Percentiles rank a stretch among this genome's conserved stretches.
phyloP scores from a whole-genome alignment of 2,113 vertebrate genomes.

The Dicrurus megarhynchus region DNA sequence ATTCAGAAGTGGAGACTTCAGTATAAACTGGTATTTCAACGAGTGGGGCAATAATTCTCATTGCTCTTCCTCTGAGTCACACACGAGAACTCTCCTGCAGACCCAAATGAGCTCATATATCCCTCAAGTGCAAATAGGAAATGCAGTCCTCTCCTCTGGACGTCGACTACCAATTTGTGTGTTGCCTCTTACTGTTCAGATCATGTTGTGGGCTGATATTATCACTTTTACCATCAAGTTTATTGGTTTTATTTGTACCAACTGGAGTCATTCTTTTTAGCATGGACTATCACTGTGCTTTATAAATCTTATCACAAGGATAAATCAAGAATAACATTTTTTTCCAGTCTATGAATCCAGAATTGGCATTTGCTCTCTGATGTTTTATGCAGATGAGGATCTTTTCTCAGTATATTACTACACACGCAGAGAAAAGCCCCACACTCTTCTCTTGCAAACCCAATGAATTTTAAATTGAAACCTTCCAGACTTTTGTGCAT shows the following conservation, averaged over 20 bases:
- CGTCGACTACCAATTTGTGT: background rate
- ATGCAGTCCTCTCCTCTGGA: background rate
- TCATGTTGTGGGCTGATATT: background rate
- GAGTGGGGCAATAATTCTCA: background rate
- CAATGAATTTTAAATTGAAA: conserved; percentile 21
- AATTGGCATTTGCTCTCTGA: conserved; percentile 10
- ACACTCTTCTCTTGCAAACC: background rate
- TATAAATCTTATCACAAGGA: conserved; percentile 25
- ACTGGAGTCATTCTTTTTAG: background rate
- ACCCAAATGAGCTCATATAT: conserved; percentile 7
- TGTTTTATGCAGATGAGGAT: conserved; percentile 15
- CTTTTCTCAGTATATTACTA: background rate
- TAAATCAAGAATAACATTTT: conserved; percentile 32
- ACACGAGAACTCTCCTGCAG: background rate
- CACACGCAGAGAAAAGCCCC: background rate
- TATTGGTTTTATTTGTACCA: conserved; percentile 23
- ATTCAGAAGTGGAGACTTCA: background rate
- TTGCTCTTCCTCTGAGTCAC: background rate
- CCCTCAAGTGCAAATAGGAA: conserved; percentile 5
- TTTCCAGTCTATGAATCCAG: background rate
- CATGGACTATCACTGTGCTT: background rate
- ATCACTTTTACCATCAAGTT: background rate
- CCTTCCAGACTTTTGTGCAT: background rate
- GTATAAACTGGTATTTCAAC: background rate
- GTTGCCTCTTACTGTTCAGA: background rate